Conservation (phyloP, 2,797 vertebrate genomes). For the Spheniscus humboldti region DNA sequence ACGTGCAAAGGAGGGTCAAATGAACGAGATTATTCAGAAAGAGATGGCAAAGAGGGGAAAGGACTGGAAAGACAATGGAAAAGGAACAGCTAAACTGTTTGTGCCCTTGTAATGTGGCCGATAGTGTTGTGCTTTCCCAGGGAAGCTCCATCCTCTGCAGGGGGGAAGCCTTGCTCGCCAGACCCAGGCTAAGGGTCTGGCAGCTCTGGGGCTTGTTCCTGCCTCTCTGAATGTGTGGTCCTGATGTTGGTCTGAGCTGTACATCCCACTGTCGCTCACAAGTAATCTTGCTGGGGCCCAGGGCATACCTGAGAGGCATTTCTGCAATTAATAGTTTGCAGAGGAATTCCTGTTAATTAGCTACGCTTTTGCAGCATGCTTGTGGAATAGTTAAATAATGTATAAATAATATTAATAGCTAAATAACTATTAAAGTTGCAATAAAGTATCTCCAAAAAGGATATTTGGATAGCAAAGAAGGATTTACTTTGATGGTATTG, state of each 20-base stretch:
- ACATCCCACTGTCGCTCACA: background rate
- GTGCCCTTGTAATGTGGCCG: background rate
- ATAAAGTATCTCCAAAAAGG: background rate
- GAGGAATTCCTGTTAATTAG: background rate
- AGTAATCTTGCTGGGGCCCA: background rate
- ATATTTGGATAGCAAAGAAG: background rate
- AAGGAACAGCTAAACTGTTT: background rate
- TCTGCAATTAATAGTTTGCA: background rate
- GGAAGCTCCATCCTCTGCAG: background rate
- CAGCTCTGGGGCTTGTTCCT: background rate
- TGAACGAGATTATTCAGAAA: background rate
- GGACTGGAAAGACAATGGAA: background rate
- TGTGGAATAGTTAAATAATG: background rate
- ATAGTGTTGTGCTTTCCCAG: background rate
- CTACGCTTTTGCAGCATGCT: background rate
- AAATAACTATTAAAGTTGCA: background rate
- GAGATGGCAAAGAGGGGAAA: background rate
- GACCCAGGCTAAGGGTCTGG: background rate
- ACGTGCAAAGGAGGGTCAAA: background rate
- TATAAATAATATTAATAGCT: background rate
- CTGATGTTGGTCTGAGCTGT: background rate
- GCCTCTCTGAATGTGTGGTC: background rate
- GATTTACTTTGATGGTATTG: background rate
- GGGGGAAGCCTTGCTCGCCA: background rate
- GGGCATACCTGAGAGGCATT: background rate